These are phyloP conservation scores for Pinna nobilis DNA, from an alignment of 1,140 invertebrate species.

Conservation along the genomic window DNA sequence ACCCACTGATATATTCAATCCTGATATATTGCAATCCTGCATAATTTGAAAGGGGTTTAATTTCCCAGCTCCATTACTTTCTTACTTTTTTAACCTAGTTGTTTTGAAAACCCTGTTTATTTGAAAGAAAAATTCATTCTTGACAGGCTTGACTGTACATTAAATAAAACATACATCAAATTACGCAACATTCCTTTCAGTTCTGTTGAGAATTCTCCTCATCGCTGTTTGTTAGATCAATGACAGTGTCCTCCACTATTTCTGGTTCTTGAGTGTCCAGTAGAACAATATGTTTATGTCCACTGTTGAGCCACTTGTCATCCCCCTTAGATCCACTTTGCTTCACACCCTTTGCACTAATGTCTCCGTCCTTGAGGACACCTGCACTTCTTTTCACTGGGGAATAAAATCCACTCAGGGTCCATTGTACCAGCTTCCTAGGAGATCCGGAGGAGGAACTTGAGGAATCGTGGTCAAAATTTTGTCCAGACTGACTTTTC, in stretches of 20 bases:
- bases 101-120: no score
- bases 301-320: not conserved
- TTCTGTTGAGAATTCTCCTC: slow-evolving; percentile 1
- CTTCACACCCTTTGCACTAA: no score
- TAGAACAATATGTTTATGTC: not conserved
- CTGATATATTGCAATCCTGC: no score
- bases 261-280: not conserved
- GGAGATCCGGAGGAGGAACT: not conserved
- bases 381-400: slow-evolving; percentile 1
- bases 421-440: not conserved
- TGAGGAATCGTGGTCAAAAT: not conserved
- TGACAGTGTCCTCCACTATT: not conserved
- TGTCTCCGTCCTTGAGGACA: not conserved
- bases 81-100: no score
- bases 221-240: not conserved
- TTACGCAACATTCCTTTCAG: no score
- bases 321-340: not conserved
- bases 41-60: no score
- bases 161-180: no score
- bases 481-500: no score
- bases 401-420: not conserved
- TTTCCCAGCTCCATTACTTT: no score
- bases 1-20: no score
- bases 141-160: no score
- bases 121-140: no score